Conservation (phyloP, 2,888 invertebrate species). For the Rhamnusium bicolor region DNA sequence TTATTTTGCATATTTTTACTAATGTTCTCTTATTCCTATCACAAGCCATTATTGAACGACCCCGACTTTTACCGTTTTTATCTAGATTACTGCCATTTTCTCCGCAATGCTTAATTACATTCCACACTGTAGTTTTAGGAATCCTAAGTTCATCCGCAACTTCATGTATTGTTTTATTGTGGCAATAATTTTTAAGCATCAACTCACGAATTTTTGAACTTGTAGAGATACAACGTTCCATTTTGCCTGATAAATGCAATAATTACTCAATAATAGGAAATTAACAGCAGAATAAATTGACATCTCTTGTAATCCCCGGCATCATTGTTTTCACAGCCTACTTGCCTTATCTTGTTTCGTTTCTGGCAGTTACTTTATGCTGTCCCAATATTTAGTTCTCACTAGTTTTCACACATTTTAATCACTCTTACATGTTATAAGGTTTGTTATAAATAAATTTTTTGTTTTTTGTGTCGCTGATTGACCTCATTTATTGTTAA, state of each 20-base stretch:
- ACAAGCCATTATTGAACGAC: not conserved
- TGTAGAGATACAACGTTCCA: slow-evolving; percentile 3
- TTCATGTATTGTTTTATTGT: not conserved
- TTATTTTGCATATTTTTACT: not conserved
- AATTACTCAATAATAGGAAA: not conserved
- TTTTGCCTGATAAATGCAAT: not conserved
- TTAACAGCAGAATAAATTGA: not conserved
- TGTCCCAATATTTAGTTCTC: not conserved
- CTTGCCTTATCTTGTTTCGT: not conserved
- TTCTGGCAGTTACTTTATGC: not conserved
- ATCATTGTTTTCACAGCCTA: not conserved
- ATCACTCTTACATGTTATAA: not conserved
- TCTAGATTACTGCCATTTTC: not conserved
- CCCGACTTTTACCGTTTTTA: not conserved
- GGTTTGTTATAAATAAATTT: not conserved
- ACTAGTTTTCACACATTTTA: not conserved
- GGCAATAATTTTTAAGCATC: not conserved
- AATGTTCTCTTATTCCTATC: not conserved
- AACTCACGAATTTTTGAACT: slow-evolving; percentile 10
- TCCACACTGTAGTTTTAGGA: not conserved
- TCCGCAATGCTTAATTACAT: not conserved
- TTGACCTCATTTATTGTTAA: not conserved
- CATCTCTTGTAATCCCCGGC: not conserved
- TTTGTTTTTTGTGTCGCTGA: no score
- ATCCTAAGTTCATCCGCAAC: no score